phyloP scores from a whole-genome alignment of 2,797 vertebrate genomes.

The Chelon labrosus region DNA sequence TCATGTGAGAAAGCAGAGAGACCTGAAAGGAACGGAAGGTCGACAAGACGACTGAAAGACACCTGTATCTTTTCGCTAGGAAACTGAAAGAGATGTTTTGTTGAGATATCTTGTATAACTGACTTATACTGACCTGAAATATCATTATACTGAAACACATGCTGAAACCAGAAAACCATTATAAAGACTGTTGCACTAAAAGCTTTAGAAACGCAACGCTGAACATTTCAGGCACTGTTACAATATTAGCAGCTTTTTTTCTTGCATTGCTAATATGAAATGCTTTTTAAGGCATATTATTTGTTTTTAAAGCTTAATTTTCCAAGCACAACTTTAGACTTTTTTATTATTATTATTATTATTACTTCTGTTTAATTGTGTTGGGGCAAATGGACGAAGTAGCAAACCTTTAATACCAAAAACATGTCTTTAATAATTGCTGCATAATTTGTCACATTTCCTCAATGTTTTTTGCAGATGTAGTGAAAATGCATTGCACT shows the following conservation, averaged over 20 bases:
- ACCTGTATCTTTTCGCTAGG: background rate
- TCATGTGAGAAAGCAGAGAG: constrained; percentile 11
- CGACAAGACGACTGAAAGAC: background rate
- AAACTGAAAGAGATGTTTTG: background rate
- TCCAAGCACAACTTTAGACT: background rate
- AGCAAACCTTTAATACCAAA: background rate
- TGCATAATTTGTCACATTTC: background rate
- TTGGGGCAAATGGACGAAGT: background rate
- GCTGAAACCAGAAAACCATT: background rate
- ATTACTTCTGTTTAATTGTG: background rate
- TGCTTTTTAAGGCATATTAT: background rate
- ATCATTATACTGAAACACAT: background rate
- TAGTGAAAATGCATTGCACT: constrained; percentile 2
- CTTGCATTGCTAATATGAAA: background rate
- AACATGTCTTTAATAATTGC: background rate
- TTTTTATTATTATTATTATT: background rate
- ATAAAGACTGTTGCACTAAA: background rate
- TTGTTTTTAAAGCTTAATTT: background rate
- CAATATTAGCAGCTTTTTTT: background rate
- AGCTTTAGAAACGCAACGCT: background rate
- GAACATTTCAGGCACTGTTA: constrained; percentile 6
- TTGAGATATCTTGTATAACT: background rate
- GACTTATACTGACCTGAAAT: background rate
- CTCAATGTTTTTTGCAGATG: background rate
- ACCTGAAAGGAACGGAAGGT: background rate